These are phyloP conservation scores for Drosophila lacteicornis DNA, from an alignment of 1,140 invertebrate species.

Conservation along the genomic window DNA sequence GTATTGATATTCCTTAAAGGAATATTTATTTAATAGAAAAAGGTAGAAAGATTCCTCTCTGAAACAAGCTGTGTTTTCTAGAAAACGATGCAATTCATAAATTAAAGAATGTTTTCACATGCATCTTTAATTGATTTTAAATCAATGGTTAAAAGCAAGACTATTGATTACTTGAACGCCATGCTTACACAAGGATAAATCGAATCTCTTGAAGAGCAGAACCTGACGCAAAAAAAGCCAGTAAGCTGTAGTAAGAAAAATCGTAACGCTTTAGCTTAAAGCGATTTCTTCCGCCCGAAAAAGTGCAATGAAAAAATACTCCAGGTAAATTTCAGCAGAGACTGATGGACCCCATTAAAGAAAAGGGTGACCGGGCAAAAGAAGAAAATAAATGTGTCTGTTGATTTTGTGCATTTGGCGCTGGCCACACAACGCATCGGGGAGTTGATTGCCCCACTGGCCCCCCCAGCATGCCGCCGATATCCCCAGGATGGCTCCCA, in stretches of 20 bases:
- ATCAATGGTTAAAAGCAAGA: too few species aligned
- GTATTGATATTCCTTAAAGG: too few species aligned
- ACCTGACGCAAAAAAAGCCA: background rate
- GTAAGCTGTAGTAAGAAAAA: background rate
- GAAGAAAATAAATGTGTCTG: constrained; percentile 66
- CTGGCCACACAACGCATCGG: constrained; percentile 33
- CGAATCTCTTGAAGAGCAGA: background rate
- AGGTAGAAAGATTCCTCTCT: too few species aligned
- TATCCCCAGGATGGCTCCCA: constrained; percentile 58
- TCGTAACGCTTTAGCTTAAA: background rate
- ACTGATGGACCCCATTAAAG: constrained; percentile 15
- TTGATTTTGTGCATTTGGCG: constrained; percentile 69
- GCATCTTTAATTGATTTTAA: too few species aligned
- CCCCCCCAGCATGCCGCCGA: background rate
- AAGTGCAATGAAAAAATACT: background rate
- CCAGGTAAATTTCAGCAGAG: constrained; percentile 13
- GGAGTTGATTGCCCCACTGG: constrained; percentile 26
- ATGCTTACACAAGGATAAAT: background rate
- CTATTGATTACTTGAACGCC: too few species aligned
- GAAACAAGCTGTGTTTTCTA: background rate
- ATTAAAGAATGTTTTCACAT: background rate
- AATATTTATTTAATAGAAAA: too few species aligned
- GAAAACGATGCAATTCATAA: too few species aligned
- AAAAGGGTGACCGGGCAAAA: constrained; percentile 19
- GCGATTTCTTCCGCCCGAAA: background rate